These are phyloP conservation scores for Mongoloraphidia duomilia DNA, from an alignment of 2,888 invertebrate species.

Conservation along the genomic window DNA sequence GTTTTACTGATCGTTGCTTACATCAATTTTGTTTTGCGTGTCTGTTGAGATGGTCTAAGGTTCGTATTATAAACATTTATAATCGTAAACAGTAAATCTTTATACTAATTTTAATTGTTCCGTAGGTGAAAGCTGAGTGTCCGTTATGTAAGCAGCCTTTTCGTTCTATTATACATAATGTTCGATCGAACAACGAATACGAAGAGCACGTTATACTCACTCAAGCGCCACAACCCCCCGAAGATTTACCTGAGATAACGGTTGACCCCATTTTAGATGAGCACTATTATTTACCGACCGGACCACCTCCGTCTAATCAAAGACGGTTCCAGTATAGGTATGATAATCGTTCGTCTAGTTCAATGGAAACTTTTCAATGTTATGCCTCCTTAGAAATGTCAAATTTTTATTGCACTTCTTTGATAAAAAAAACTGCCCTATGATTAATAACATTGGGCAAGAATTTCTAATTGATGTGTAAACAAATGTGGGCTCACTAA, in stretches of 20 bases:
- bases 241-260: slow-evolving; percentile 17
- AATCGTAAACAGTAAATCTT: neutral
- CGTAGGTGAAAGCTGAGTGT: slow-evolving; percentile 79
- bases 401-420: too few species aligned
- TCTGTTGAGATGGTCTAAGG: slow-evolving; percentile 85
- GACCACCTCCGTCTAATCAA: slow-evolving; percentile 19
- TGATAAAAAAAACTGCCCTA: too few species aligned
- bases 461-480: too few species aligned
- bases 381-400: too few species aligned
- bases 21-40: slow-evolving; percentile 93
- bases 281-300: slow-evolving; percentile 20
- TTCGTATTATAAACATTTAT: slow-evolving; percentile 22
- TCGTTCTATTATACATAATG: slow-evolving; percentile 84
- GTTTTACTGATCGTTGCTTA: slow-evolving; percentile 82
- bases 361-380: too few species aligned
- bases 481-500: too few species aligned
- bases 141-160: slow-evolving; percentile 89
- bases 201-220: slow-evolving; percentile 56
- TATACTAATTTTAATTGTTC: slow-evolving; percentile 16
- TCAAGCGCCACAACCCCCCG: slow-evolving; percentile 18
- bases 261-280: slow-evolving; percentile 21
- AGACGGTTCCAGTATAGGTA: slow-evolving; percentile 30
- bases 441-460: too few species aligned
- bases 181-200: slow-evolving; percentile 72
- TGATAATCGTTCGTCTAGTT: neutral